A percentile compares a stretch with the other conserved stretches of the same genome.
phyloP scores from a whole-genome alignment of 2,113 vertebrate species.

The Corythaixoides concolor region DNA sequence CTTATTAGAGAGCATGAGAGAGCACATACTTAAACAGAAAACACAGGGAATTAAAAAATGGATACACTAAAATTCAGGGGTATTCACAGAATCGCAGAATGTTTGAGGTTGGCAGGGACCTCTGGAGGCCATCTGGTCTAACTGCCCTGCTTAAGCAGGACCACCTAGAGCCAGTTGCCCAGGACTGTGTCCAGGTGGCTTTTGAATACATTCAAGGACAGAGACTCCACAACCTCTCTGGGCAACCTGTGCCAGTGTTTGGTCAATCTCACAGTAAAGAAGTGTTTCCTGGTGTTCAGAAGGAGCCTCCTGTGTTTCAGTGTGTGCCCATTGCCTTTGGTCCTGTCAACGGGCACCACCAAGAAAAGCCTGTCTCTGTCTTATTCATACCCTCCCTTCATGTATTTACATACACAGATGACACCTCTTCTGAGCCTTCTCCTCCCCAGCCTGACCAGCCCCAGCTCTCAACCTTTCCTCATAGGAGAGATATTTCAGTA shows the following conservation, averaged over 20 bases:
- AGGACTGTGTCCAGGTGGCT: background rate
- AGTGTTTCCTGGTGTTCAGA: too few species aligned
- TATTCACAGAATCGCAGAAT: background rate
- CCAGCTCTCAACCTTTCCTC: background rate
- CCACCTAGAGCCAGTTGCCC: background rate
- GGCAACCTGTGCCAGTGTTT: too few species aligned
- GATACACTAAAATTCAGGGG: background rate
- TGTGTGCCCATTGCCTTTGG: too few species aligned
- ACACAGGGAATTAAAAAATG: background rate
- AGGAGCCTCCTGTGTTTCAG: too few species aligned
- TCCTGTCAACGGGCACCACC: too few species aligned
- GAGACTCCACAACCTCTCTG: too few species aligned
- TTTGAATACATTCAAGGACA: background rate
- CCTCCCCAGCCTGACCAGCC: background rate
- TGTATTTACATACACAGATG: background rate
- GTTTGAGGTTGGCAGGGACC: too few species aligned
- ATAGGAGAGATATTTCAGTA: background rate
- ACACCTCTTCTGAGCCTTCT: background rate
- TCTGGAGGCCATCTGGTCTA: background rate
- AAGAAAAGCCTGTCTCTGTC: background rate
- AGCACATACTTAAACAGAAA: background rate
- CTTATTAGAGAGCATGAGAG: background rate
- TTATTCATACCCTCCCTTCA: background rate
- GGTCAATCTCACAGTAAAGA: too few species aligned
- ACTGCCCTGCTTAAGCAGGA: background rate